Conservation (phyloP, 2,797 vertebrate species). For the Simalia tracyae region DNA sequence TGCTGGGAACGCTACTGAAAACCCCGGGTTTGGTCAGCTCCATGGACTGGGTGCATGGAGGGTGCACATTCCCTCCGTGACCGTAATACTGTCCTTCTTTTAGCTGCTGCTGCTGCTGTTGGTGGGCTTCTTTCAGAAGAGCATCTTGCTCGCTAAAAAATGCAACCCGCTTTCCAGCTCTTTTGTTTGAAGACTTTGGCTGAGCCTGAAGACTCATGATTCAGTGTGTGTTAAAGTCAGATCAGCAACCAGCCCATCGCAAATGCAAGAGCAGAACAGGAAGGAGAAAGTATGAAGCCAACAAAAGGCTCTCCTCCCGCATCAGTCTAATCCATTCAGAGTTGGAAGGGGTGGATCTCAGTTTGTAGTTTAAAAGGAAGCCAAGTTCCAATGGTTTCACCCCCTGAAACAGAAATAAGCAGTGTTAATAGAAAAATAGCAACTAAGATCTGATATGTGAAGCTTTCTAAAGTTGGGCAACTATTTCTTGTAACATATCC, state of each 20-base stretch:
- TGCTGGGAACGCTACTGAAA: conserved; percentile 67
- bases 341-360: conserved; percentile 46
- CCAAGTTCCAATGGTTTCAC: conserved; percentile 38
- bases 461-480: neutral
- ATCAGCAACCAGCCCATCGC: conserved; percentile 63
- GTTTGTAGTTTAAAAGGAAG: conserved; percentile 53
- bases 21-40: conserved; percentile 77
- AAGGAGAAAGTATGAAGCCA: conserved; percentile 25
- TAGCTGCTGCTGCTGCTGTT: conserved; percentile 73
- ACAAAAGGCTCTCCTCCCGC: conserved; percentile 38
- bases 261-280: conserved; percentile 21
- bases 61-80: conserved; percentile 62
- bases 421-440: conserved; percentile 29
- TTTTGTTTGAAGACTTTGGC: conserved; percentile 89
- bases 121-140: conserved; percentile 82
- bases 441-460: neutral
- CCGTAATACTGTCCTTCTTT: conserved; percentile 85
- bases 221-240: conserved; percentile 38
- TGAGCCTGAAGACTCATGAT: conserved; percentile 96
- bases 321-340: conserved; percentile 48
- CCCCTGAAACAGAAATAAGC: conserved; percentile 51
- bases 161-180: conserved; percentile 89
- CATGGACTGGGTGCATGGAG: conserved; percentile 71
- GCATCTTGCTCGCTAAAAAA: conserved; percentile 85
- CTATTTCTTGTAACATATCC: no score